A percentile compares a stretch with the other conserved stretches of the same genome.
phyloP scores from a whole-genome alignment of 1,140 invertebrate species.

The Rhopalosiphum padi region DNA sequence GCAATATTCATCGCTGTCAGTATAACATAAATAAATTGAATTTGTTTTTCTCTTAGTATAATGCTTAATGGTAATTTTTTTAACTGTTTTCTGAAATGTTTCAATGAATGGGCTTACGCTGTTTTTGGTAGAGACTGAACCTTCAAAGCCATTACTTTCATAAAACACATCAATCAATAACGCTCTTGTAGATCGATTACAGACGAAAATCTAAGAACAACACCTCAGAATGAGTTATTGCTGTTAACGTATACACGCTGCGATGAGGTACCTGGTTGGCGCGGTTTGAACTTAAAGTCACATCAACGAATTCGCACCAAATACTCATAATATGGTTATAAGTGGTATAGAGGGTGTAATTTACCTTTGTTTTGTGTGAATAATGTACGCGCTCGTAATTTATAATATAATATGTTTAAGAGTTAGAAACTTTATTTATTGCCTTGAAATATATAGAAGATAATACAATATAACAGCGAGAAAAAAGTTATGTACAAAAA shows the following conservation, averaged over 20 bases:
- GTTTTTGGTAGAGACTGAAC: neutral
- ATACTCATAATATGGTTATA: neutral
- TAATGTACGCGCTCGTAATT: neutral
- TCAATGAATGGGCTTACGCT: neutral
- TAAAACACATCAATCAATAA: neutral
- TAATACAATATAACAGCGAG: constrained; percentile 29
- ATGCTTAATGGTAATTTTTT: neutral
- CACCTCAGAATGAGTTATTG: neutral
- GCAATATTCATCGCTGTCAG: neutral
- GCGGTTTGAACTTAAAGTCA: neutral
- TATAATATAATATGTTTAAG: neutral
- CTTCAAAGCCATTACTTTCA: neutral
- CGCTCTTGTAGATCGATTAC: neutral
- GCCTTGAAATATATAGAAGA: neutral
- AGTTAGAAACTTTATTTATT: constrained; percentile 32
- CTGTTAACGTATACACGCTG: neutral
- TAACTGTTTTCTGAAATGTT: neutral
- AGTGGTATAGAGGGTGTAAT: neutral
- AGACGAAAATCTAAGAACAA: neutral
- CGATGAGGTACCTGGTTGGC: neutral
- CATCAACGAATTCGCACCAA: neutral
- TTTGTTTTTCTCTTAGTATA: neutral
- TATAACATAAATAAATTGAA: neutral
- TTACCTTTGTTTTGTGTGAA: neutral
- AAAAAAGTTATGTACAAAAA: constrained; percentile 33